Base-by-base conservation (phyloP, 2,113 vertebrate species). In the Scomber colias region DNA sequence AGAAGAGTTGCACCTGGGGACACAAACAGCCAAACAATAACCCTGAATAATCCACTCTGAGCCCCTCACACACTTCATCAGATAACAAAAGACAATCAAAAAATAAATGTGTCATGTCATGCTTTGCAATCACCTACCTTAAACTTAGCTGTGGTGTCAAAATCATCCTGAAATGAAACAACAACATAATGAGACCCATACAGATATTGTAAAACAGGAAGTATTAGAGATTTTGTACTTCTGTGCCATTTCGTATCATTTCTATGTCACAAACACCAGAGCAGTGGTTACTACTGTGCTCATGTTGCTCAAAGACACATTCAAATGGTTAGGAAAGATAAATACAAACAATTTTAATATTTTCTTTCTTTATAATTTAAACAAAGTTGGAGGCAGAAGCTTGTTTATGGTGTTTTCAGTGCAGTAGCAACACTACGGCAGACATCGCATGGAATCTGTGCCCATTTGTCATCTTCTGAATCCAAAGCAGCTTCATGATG, bases 1-100 rank as follows among this genome's bases (percentile, higher is more conserved):
- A 97, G 94, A 98, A 99, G 88, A 99, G 90, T 92, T 96, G 95
- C 90, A 98, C 95, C 98, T 99, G 94, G 76, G 86, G 72, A 91
- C 79, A 92, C 57, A 61, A 31, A 75, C 5, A 27, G 8, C 6
- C 53, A 27, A 7, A 87, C 79, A 44, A 77, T 5, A 19, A 68
- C 75, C 1, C 3, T 84, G 65, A 89, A 67, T 88, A 81, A 87
- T 68, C 50, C 5, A 11, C 53, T 63, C 30, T 49, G 0, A 83
- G 17, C 7, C n/a, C 13, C 55, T n/a, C 46, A 12, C n/a, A 12
- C 17, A 14, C 10, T n/a, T 53, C n/a, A 45, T 44, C 49, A 54
- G 17, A 57, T 54, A 24, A 30, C 21, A 16, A 35, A 1, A 4
- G 16, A 19, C 8, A n/a, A 44, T 17, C n/a, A n/a, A n/a, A n/a